Percentiles rank a stretch among this genome's conserved stretches.
phyloP scores from a whole-genome alignment of 2,113 vertebrate genomes.

The Todiramphus chloris region DNA sequence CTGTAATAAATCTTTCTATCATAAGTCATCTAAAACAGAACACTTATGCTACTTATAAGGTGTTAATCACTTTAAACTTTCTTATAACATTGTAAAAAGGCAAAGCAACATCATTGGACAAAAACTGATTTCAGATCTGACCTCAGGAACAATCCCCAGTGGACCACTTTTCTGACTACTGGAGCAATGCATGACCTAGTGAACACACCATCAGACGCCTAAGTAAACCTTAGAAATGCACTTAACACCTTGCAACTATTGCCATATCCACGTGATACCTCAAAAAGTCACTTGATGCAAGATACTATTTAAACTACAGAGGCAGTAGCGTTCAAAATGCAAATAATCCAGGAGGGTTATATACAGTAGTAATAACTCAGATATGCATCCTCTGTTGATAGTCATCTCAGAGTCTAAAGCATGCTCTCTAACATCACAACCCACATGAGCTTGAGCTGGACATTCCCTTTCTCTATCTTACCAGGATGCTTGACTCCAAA shows the following conservation, averaged over 20 bases:
- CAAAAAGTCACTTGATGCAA: neutral
- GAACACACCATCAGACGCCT: neutral
- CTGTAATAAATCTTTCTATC: neutral
- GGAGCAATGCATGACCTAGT: neutral
- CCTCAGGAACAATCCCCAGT: neutral
- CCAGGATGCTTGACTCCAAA: conserved; percentile 75
- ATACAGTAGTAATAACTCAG: neutral
- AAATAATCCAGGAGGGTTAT: neutral
- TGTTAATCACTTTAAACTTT: neutral
- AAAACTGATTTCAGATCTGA: neutral
- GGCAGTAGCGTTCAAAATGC: neutral
- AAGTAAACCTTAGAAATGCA: neutral
- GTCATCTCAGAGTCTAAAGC: neutral
- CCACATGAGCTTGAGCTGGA: neutral
- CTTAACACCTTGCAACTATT: neutral
- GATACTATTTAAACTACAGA: neutral
- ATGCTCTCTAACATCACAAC: neutral
- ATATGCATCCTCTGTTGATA: neutral
- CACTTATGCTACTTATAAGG: neutral
- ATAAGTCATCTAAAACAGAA: neutral
- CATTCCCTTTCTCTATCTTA: conserved; percentile 9
- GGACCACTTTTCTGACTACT: neutral
- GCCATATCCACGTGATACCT: rapidly evolving
- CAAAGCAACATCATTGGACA: neutral
- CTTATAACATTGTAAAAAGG: neutral